phyloP scores from a whole-genome alignment of 2,888 invertebrate species.

The Atethmia centrago region DNA sequence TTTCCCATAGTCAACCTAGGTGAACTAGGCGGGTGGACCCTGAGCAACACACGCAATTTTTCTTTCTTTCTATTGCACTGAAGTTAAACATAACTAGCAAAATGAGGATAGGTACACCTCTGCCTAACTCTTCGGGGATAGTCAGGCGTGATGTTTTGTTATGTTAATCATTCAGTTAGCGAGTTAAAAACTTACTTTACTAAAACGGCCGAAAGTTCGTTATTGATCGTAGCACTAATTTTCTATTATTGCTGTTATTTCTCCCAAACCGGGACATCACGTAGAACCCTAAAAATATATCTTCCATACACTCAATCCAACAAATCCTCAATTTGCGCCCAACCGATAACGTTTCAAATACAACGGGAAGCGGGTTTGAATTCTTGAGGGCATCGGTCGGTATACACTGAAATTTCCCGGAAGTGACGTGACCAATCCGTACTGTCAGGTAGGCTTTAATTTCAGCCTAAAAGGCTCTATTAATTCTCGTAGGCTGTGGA shows the following conservation, averaged over 20 bases:
- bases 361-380: slow-evolving; percentile 14
- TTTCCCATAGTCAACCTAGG: too few relatives aligned
- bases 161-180: too few relatives aligned
- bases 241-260: not conserved
- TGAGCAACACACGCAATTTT: too few relatives aligned
- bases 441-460: slow-evolving; percentile 33
- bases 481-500: not conserved
- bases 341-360: not conserved
- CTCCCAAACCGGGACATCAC: not conserved
- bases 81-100: too few relatives aligned
- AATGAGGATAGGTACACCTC: too few relatives aligned
- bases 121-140: too few relatives aligned
- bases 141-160: too few relatives aligned
- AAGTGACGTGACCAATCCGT: slow-evolving; percentile 34
- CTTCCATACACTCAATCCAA: not conserved
- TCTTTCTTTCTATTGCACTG: too few relatives aligned
- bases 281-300: not conserved
- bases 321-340: slow-evolving; percentile 16
- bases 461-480: slow-evolving; percentile 19
- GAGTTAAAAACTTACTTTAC: not conserved
- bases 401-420: slow-evolving; percentile 26
- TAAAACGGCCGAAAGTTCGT: too few relatives aligned
- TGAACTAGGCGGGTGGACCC: too few relatives aligned
- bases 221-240: too few relatives aligned
- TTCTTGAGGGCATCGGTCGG: slow-evolving; percentile 28